Evolutionary conservation across 1,140 invertebrate genomes (phyloP), one percentile per base, ranked within the genome.

Genomic region (Dendroctonus ponderosae): DNA sequence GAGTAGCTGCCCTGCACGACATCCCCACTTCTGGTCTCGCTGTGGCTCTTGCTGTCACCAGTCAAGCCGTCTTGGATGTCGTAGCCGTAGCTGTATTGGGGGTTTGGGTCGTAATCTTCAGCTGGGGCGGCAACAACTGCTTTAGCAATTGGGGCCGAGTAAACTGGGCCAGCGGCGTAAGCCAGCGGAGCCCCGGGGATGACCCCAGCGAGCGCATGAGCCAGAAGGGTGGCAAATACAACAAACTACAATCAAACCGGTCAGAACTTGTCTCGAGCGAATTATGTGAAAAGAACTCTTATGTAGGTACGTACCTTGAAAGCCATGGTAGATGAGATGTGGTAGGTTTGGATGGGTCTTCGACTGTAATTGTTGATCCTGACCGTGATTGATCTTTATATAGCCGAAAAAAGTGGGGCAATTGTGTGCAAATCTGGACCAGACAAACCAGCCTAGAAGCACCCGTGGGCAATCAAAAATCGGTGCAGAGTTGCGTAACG

Each of bases 1-100:
- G 84, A 86, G 77, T 88, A 88, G 49, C 82, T 82, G 38, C 87
- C 86, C 71, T 86, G 83, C 6, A 88, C 86, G 26, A 86, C 81
- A 72, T 88, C 86, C 8, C 87, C 87, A 50, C 80, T 77, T 3
- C 84, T 78, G 11, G 79, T 80, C 75, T 85, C 84, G 57, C 82
- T 78, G 57, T 79, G 77, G 67, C 62, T 75, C 71, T 81, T 81
- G 69, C 71, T 72, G 72, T 81, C 80, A 49, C 82, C 79, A 71
- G 75, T 83, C 69, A 76, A 72, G 48, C 72, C 66, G 61, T 81
- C 79, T 61, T 81, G 74, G 12, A 84, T 78, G 58, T 80, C 77
- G 62, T 83, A 83, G 44, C 76, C 79, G 69, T 78, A 83, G 66
- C 76, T 78, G 79, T 82, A 83, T 70, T 82, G 79, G 62, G 81